phyloP scores from a whole-genome alignment of 2,113 vertebrate species.

The Brachyistius frenatus region DNA sequence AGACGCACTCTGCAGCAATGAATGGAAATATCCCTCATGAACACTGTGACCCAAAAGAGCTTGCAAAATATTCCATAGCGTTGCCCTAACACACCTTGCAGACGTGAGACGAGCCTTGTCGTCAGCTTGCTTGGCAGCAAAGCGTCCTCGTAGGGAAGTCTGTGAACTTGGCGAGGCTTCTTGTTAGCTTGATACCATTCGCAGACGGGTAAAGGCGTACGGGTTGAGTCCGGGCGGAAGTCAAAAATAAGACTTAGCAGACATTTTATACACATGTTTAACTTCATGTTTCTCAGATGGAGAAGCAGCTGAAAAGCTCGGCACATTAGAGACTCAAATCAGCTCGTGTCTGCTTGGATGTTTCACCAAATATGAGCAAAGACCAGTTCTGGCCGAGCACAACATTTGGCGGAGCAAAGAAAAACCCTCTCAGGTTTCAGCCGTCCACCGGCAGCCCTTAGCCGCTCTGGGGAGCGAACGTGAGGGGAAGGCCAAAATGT shows the following conservation, averaged over 20 bases:
- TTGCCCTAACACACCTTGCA: conserved; percentile 46
- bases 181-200: conserved; percentile 40
- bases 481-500: conserved; percentile 75
- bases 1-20: conserved; percentile 54
- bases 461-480: conserved; percentile 57
- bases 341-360: conserved; percentile 43
- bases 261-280: conserved; percentile 1
- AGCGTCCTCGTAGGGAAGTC: conserved; percentile 10
- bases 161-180: conserved; percentile 34
- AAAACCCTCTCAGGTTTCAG: conserved; percentile 76
- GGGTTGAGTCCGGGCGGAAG: not conserved
- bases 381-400: conserved; percentile 3
- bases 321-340: conserved; percentile 48
- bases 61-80: conserved; percentile 26
- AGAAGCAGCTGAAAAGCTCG: conserved; percentile 52
- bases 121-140: conserved; percentile 32
- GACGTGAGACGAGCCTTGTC: conserved; percentile 36
- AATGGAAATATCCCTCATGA: conserved; percentile 54
- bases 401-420: conserved; percentile 44
- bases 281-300: conserved; percentile 29
- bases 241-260: conserved; percentile 15
- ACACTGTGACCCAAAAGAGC: conserved; percentile 45
- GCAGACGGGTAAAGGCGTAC: conserved; percentile 8
- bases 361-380: conserved; percentile 61
- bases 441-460: conserved; percentile 47